Conservation (phyloP, 2,888 invertebrate species). For the Tricholauxania praeusta region DNA sequence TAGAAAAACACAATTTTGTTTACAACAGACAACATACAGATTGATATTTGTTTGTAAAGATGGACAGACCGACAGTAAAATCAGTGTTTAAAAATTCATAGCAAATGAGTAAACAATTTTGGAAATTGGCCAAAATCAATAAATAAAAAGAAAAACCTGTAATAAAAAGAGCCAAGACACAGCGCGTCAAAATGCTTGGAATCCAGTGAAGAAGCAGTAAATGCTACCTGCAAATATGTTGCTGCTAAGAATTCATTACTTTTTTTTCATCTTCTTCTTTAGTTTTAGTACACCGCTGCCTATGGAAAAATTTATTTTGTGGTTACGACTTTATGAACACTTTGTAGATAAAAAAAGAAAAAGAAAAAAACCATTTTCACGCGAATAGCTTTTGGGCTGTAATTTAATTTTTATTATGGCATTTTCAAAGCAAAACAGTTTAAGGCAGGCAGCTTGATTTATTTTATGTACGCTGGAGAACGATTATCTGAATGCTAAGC, state of each 20-base stretch:
- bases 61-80: constrained; percentile 3
- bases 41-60: too few relatives aligned
- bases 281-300: background rate
- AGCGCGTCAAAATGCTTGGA: background rate
- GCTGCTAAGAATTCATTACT: background rate
- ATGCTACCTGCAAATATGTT: background rate
- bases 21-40: background rate
- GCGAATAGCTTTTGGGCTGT: background rate
- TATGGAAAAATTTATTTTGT: background rate
- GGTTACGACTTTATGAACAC: constrained; percentile 8
- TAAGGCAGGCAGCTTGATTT: too few relatives aligned
- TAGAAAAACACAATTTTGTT: background rate
- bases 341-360: background rate
- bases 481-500: too few relatives aligned
- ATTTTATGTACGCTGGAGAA: too few relatives aligned
- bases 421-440: too few relatives aligned
- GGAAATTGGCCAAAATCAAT: constrained; percentile 25
- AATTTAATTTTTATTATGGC: background rate
- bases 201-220: background rate
- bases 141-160: background rate
- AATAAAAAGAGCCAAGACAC: background rate
- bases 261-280: background rate
- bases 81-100: background rate
- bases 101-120: constrained; percentile 20
- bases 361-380: background rate